Conservation (phyloP, 1,140 invertebrate genomes). For the roundworm (Caenorhabditis elegans) region DNA sequence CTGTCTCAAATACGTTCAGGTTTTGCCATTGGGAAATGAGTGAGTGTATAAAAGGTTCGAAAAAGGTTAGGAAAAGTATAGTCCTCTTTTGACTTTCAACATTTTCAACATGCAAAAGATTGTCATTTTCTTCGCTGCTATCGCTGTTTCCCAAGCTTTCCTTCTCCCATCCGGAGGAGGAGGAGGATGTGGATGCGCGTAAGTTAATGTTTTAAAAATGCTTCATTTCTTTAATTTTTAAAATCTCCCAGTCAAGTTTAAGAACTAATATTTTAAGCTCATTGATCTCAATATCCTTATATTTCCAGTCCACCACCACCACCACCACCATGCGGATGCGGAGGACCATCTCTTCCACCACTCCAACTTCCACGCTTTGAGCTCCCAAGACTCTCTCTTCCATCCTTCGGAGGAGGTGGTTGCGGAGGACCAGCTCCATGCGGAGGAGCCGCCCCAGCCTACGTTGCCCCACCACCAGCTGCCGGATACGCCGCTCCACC, state of each 20-base stretch:
- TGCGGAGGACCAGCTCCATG: conserved; percentile 11
- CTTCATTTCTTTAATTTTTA: too few species aligned
- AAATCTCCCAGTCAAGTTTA: too few species aligned
- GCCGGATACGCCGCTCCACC: conserved; percentile 5
- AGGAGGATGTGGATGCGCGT: conserved; percentile 20
- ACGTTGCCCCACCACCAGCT: conserved; percentile 2
- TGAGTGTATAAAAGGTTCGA: not conserved
- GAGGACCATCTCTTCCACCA: conserved; percentile 3
- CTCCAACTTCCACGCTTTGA: conserved; percentile 13
- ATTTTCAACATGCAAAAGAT: not conserved
- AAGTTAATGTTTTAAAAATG: not conserved
- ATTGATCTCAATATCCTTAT: too few species aligned
- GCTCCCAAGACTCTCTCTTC: conserved; percentile 18
- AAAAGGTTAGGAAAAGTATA: not conserved
- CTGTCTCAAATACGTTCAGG: conserved; percentile 2
- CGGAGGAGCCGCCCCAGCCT: not conserved
- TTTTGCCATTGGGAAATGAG: not conserved
- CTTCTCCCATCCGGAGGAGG: conserved; percentile 19
- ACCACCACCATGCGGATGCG: conserved; percentile 29
- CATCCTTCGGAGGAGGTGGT: conserved; percentile 1
- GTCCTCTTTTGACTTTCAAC: not conserved
- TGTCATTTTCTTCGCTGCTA: not conserved
- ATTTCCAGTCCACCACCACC: conserved; percentile 21
- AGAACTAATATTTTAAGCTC: too few species aligned
- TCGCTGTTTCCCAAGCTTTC: conserved; percentile 1